Evolutionary conservation across 2,888 invertebrate genomes (phyloP).

Genomic region (Polydrusus cervinus): DNA sequence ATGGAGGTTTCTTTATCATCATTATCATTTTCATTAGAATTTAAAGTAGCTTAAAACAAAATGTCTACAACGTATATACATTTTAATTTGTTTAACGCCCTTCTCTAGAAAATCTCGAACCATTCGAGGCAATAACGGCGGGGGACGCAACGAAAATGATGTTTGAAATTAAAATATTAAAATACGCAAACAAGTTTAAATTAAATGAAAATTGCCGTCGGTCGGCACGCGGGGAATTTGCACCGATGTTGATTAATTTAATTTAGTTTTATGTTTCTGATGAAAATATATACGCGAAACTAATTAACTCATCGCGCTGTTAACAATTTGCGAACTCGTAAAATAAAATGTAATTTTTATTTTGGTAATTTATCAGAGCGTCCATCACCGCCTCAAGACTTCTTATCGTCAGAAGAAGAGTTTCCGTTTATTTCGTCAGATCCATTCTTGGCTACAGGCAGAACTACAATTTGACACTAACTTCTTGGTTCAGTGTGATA

Average conservation of each 20-base stretch:
- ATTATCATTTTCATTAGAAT: no score
- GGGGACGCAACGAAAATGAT: conserved; percentile 23
- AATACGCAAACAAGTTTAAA: conserved; percentile 41
- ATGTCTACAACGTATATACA: no score
- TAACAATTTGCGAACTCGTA: conserved; percentile 35
- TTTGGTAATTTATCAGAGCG: background rate
- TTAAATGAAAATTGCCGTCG: conserved; percentile 43
- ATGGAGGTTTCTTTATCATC: no score
- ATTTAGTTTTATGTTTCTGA: conserved; percentile 48
- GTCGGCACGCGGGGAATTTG: conserved; percentile 40
- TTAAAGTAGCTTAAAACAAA: no score
- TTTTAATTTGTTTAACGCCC: conserved; percentile 9
- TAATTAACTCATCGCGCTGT: conserved; percentile 47
- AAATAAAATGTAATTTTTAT: conserved; percentile 19
- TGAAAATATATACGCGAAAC: conserved; percentile 42
- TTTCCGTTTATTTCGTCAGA: no score
- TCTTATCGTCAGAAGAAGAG: no score
- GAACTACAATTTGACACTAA: no score
- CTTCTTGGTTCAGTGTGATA: no score
- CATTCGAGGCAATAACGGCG: conserved; percentile 14
- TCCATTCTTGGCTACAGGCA: no score
- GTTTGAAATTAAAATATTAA: conserved; percentile 42
- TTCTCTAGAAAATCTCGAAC: conserved; percentile 26
- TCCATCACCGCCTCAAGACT: no score
- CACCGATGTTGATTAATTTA: conserved; percentile 44